Conservation (phyloP, 2,113 vertebrate species). For the Anser cygnoides region DNA sequence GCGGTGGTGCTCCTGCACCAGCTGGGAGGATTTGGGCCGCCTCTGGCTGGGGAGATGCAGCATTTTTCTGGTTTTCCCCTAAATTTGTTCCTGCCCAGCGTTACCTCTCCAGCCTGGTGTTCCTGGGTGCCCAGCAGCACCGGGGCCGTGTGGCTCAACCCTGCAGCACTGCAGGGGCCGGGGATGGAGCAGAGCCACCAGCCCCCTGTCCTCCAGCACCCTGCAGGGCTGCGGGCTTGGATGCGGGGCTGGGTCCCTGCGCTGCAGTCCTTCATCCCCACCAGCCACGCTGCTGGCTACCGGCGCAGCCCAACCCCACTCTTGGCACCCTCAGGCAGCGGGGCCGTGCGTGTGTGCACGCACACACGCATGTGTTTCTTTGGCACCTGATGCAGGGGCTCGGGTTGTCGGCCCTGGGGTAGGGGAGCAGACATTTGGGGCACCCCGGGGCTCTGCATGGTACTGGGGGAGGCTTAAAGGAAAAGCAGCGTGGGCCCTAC, state of each 20-base stretch:
- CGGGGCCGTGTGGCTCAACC: fast-evolving
- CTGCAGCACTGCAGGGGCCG: not conserved
- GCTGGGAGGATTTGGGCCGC: not conserved
- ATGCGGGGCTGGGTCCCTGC: not conserved
- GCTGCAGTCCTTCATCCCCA: not conserved
- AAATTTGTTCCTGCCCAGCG: not conserved
- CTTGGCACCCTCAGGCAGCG: not conserved
- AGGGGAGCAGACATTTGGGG: not conserved
- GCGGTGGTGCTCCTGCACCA: not conserved
- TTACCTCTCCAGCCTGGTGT: not conserved
- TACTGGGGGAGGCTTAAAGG: not conserved
- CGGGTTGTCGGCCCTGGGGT: not conserved
- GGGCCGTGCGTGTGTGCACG: not conserved
- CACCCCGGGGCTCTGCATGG: not conserved
- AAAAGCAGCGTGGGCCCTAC: not conserved
- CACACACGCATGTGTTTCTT: fast-evolving
- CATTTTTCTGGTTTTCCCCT: not conserved
- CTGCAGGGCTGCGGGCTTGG: not conserved
- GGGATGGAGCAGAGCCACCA: not conserved
- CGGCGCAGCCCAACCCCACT: fast-evolving
- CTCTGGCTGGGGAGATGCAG: slow-evolving; percentile 1
- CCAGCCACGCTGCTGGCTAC: too few species aligned
- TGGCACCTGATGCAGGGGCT: not conserved
- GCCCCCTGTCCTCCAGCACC: not conserved
- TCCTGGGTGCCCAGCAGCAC: not conserved